Base-by-base conservation (phyloP, 2,797 vertebrate genomes). In the Smutsia gigantea region DNA sequence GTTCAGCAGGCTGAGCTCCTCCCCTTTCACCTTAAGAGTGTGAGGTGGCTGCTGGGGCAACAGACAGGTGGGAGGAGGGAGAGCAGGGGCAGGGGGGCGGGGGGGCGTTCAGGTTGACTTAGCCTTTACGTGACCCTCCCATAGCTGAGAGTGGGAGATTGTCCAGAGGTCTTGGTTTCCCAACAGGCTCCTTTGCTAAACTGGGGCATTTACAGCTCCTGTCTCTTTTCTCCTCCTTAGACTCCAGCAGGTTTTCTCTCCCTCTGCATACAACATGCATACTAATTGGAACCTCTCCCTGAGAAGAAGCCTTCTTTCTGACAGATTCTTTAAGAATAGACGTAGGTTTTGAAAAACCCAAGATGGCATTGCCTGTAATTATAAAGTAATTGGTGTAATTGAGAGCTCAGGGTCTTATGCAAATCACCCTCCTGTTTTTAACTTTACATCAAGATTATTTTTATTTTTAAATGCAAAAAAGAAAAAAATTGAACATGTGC, bases 361-460 rank as follows among this genome's bases (percentile, higher is more conserved):
- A 59, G 94, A 97, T 98, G 98, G 97, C 95, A 25, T 92, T 82
- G 96, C 96, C 96, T 96, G 91, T 98, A 98, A 98, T 98, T 98
- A 98, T 96, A 96, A 98, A 97, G 98, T 98, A 98, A 98, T 98
- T 49, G 96, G 97, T 81, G 97, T 98, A 98, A 98, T 97, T 96
- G 98, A 98, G 98, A 98, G 96, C 96, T 96, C 79, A 75, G 98
- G 97, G 98, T 98, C 97, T 97, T 96, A 97, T 98, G 97, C 93
- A 97, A 98, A 97, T 97, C 89, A 96, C 77, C 53, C 83, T 96
- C 92, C 89, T 96, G 87, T 94, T 97, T 94, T 97, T 92, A 90
- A 86, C 14, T 75, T 97, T 95, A 19, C 61, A 8, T 17, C 3
- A 84, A 97, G 97, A 71, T 86, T 97, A 97, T 90, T 85, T 84